These are phyloP conservation scores for Podarcis raffonei DNA, from an alignment of 2,113 vertebrate genomes.

Conservation along the genomic window DNA sequence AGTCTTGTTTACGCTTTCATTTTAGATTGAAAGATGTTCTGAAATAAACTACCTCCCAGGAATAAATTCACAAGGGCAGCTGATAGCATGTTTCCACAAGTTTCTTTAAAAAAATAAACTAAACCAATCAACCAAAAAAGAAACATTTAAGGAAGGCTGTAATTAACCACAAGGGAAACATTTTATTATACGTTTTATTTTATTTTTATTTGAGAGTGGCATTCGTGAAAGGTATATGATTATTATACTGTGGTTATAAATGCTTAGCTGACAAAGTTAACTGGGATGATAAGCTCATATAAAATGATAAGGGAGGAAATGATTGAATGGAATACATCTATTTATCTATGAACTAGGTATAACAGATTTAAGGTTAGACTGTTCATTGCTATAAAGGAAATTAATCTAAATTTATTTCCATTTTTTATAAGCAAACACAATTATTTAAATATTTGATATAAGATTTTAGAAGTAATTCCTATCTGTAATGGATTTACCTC, in stretches of 20 bases:
- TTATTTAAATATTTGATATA: no score
- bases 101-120: not conserved
- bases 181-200: not conserved
- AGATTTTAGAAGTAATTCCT: no score
- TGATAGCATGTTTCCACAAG: not conserved
- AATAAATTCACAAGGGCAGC: not conserved
- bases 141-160: not conserved
- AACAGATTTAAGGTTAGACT: no score
- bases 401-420: no score
- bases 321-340: no score
- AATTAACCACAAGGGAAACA: not conserved
- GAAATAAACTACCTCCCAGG: not conserved
- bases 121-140: not conserved
- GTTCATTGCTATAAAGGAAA: no score
- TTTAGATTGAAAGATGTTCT: not conserved
- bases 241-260: not conserved
- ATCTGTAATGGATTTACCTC: no score
- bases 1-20: not conserved
- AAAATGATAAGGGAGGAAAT: no score
- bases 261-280: not conserved
- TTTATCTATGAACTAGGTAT: no score
- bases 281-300: no score
- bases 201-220: constrained; percentile 12
- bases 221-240: not conserved
- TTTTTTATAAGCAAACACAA: no score